Percentiles rank a stretch among this genome's conserved stretches.
These are phyloP conservation scores for Platygyra sinensis DNA, from an alignment of 64 coral and sea anemone species.

Conservation along the genomic window DNA sequence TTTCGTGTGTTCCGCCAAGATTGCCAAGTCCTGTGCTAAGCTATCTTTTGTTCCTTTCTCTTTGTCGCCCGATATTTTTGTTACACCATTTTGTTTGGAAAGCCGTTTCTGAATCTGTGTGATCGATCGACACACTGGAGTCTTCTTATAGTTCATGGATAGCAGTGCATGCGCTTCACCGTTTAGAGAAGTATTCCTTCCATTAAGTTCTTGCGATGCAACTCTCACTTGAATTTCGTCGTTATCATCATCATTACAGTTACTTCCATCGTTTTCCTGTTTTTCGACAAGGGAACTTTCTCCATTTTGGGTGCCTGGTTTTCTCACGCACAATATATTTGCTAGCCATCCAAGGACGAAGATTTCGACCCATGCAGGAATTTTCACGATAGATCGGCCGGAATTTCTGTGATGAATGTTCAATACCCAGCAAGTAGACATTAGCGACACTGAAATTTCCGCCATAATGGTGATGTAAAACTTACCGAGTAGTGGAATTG, in stretches of 20 bases:
- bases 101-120: constrained; percentile 27
- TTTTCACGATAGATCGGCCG: constrained; percentile 52
- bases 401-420: constrained; percentile 79
- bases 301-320: constrained; percentile 13
- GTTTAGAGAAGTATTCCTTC: neutral
- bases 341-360: constrained; percentile 67
- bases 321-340: constrained; percentile 56
- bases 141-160: neutral
- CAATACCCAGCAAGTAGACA: constrained; percentile 77
- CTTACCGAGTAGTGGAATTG: constrained; percentile 70
- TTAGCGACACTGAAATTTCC: constrained; percentile 71
- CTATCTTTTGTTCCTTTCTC: neutral
- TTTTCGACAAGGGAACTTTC: neutral
- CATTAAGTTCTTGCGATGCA: neutral
- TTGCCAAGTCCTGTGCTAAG: neutral
- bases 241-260: neutral
- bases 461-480: constrained; percentile 88
- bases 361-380: constrained; percentile 66
- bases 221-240: constrained; percentile 7
- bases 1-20: constrained; percentile 51
- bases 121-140: constrained; percentile 13
- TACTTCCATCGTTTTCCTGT: neutral
- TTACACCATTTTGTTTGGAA: constrained; percentile 20
- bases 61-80: constrained; percentile 2
- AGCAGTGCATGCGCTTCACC: constrained; percentile 6